phyloP scores from a whole-genome alignment of 53 echinoderm and acorn worm genomes.

The Antedon mediterranea region DNA sequence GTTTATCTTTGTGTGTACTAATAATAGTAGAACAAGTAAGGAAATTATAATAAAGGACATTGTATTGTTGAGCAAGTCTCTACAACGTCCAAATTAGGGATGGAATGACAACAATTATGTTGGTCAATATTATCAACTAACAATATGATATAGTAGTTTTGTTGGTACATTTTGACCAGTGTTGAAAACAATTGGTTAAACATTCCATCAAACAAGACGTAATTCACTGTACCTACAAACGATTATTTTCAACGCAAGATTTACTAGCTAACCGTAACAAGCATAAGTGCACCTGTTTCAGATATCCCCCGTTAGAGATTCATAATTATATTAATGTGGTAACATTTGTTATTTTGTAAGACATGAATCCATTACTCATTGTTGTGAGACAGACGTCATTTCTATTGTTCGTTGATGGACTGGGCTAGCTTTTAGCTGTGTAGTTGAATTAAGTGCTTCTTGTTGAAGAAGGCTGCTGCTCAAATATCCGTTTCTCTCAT shows the following conservation, averaged over 20 bases:
- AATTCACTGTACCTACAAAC: neutral
- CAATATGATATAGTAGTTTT: too few species aligned
- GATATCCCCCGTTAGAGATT: neutral
- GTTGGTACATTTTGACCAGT: too few species aligned
- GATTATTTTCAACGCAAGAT: neutral
- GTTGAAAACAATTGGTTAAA: neutral
- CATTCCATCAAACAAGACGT: neutral
- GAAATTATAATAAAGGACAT: too few species aligned
- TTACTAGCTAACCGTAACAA: neutral
- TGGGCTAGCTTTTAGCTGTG: neutral
- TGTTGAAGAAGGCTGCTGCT: too few species aligned
- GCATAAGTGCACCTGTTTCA: neutral
- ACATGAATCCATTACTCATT: neutral
- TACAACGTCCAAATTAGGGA: too few species aligned
- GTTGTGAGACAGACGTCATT: too few species aligned
- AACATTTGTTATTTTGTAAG: neutral
- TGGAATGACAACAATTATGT: too few species aligned
- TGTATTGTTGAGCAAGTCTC: too few species aligned
- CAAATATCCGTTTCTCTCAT: too few species aligned
- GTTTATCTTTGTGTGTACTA: neutral
- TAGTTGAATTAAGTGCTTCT: neutral
- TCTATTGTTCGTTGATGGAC: neutral
- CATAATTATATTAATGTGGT: neutral
- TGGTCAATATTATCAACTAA: too few species aligned
- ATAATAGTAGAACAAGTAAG: too few species aligned